A percentile compares a stretch with the other conserved stretches of the same genome.
Evolutionary conservation across 2,888 invertebrate species (phyloP).

Genomic region (Neoascia interrupta): DNA sequence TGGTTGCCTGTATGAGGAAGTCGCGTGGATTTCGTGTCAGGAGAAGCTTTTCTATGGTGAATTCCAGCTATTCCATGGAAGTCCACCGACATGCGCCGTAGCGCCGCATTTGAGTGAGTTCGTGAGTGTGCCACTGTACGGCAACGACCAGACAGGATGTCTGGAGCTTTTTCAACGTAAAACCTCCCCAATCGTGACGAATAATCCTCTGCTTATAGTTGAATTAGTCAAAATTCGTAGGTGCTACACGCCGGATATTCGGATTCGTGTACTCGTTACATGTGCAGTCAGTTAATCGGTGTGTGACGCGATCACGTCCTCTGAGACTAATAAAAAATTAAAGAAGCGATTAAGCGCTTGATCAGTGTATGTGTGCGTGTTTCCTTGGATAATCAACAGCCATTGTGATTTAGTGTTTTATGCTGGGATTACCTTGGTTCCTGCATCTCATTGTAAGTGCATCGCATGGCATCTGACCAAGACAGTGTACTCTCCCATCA

Average conservation of each 20-base stretch:
- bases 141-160: conserved; percentile 23
- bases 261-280: conserved; percentile 55
- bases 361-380: conserved; percentile 22
- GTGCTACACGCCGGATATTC: conserved; percentile 68
- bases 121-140: conserved; percentile 5
- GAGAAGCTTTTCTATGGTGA: conserved; percentile 50
- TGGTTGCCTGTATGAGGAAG: conserved; percentile 25
- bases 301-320: conserved; percentile 55
- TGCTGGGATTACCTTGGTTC: conserved; percentile 8
- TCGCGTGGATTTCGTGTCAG: conserved; percentile 4
- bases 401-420: not conserved
- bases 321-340: not conserved
- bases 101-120: conserved; percentile 24
- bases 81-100: conserved; percentile 34
- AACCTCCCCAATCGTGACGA: conserved; percentile 65
- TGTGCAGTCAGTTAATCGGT: conserved; percentile 50
- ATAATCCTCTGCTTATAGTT: conserved; percentile 68
- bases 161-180: conserved; percentile 56
- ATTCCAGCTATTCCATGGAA: conserved; percentile 31
- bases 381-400: not conserved
- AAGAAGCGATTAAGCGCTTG: too few species aligned
- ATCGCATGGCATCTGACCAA: conserved; percentile 8
- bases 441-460: conserved; percentile 19
- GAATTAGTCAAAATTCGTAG: conserved; percentile 68
- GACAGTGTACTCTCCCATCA: too few species aligned